These are phyloP conservation scores for Eupleurogrammus muticus DNA, from an alignment of 2,797 vertebrate species.

Conservation along the genomic window DNA sequence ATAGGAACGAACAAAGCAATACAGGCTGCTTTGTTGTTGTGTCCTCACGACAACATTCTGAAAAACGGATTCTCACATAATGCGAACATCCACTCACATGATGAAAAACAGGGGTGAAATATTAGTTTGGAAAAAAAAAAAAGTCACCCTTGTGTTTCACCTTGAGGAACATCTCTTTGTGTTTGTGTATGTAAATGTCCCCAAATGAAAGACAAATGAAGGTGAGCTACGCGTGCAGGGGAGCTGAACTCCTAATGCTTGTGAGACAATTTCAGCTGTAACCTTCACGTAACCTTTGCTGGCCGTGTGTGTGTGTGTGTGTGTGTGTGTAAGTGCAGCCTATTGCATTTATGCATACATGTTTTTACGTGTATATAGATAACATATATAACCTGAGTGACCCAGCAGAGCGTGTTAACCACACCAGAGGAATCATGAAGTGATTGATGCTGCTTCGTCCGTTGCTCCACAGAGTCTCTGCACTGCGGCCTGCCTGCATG, in stretches of 20 bases:
- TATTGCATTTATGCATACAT: background rate
- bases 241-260: conserved; percentile 58
- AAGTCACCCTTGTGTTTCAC: conserved; percentile 45
- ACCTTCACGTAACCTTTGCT: conserved; percentile 67
- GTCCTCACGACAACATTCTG: background rate
- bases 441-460: conserved; percentile 24
- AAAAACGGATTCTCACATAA: background rate
- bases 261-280: conserved; percentile 57
- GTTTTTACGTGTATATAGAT: background rate
- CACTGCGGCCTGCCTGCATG: conserved; percentile 29
- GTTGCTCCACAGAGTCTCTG: conserved; percentile 15
- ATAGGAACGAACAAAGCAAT: background rate
- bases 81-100: background rate
- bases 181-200: conserved; percentile 2
- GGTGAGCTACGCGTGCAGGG: conserved; percentile 57
- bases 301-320: conserved; percentile 12
- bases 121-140: conserved; percentile 1
- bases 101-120: conserved; percentile 12
- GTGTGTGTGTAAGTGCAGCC: conserved; percentile 3
- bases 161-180: conserved; percentile 38
- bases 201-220: conserved; percentile 66
- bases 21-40: background rate
- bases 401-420: conserved; percentile 12
- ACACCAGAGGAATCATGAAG: conserved; percentile 12
- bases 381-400: background rate